Evolutionary conservation across 2,888 invertebrate species (phyloP).

Genomic region (Blastobasis lacticolella): DNA sequence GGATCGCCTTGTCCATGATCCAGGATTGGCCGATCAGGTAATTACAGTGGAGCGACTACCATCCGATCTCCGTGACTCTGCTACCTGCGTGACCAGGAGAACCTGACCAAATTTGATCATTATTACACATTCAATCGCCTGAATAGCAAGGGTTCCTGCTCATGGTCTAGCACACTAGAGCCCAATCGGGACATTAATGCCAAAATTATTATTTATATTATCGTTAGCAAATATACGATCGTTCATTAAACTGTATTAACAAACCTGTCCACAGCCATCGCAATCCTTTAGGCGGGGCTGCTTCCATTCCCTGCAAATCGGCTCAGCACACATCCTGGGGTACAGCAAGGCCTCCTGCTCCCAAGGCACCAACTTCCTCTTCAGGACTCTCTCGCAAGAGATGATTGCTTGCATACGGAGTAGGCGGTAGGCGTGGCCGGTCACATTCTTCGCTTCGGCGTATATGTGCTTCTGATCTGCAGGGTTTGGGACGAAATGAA

Average conservation of each 20-base stretch:
- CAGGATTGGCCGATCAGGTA: no score
- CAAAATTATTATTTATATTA: no score
- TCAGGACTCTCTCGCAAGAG: slow-evolving; percentile 73
- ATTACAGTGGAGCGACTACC: no score
- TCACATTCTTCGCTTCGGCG: slow-evolving; percentile 55
- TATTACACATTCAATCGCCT: no score
- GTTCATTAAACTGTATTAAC: background rate
- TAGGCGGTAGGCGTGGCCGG: slow-evolving; percentile 76
- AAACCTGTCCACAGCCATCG: slow-evolving; percentile 72
- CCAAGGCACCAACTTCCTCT: slow-evolving; percentile 75
- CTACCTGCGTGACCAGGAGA: no score
- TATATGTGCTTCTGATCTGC: slow-evolving; percentile 73
- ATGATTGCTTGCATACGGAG: slow-evolving; percentile 77
- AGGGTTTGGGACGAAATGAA: background rate
- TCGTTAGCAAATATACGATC: no score
- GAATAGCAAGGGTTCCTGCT: no score
- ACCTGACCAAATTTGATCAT: no score
- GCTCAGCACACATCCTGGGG: slow-evolving; percentile 75
- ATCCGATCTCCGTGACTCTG: no score
- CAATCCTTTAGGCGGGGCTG: slow-evolving; percentile 68
- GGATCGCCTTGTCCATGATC: no score
- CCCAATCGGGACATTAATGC: no score
- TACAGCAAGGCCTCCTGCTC: slow-evolving; percentile 81
- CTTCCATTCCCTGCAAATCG: slow-evolving; percentile 72
- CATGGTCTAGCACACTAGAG: no score